These are phyloP conservation scores for Drosophila yooni DNA, from an alignment of 2,888 invertebrate genomes.

Conservation along the genomic window DNA sequence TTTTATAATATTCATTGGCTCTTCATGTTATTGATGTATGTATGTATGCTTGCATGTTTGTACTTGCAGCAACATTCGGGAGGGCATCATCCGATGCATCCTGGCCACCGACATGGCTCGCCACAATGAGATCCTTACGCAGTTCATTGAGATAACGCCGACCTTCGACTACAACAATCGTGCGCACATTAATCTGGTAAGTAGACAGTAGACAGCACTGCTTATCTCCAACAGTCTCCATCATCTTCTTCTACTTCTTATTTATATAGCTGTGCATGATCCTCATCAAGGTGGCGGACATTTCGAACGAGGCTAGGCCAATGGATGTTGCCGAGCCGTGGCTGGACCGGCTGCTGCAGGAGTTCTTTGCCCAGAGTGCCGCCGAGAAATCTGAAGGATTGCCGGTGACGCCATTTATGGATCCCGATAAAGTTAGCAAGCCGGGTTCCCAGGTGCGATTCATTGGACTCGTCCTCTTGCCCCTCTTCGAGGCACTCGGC, in stretches of 20 bases:
- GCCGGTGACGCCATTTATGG: slow-evolving; percentile 94
- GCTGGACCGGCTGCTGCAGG: slow-evolving; percentile 89
- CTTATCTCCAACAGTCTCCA: background rate
- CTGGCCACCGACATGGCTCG: slow-evolving; percentile 92
- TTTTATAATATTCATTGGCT: background rate
- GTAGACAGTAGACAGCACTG: background rate
- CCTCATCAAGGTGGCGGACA: slow-evolving; percentile 93
- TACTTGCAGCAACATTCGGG: slow-evolving; percentile 87
- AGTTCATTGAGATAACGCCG: slow-evolving; percentile 89
- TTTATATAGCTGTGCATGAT: slow-evolving; percentile 89
- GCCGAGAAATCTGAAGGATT: slow-evolving; percentile 92
- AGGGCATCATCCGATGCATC: slow-evolving; percentile 92
- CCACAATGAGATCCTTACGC: slow-evolving; percentile 91
- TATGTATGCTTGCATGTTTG: background rate
- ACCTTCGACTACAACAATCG: slow-evolving; percentile 89
- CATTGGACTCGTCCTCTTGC: slow-evolving; percentile 92
- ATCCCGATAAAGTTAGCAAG: slow-evolving; percentile 93
- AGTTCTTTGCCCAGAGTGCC: slow-evolving; percentile 92
- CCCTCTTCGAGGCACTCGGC: slow-evolving; percentile 91
- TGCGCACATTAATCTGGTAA: slow-evolving; percentile 90
- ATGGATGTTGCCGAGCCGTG: slow-evolving; percentile 94
- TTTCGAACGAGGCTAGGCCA: slow-evolving; percentile 93
- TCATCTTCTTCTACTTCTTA: background rate
- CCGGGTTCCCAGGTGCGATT: slow-evolving; percentile 93
- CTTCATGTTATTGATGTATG: background rate